These are phyloP conservation scores for Muscicapa striata DNA, from an alignment of 2,797 vertebrate species.

Conservation along the genomic window DNA sequence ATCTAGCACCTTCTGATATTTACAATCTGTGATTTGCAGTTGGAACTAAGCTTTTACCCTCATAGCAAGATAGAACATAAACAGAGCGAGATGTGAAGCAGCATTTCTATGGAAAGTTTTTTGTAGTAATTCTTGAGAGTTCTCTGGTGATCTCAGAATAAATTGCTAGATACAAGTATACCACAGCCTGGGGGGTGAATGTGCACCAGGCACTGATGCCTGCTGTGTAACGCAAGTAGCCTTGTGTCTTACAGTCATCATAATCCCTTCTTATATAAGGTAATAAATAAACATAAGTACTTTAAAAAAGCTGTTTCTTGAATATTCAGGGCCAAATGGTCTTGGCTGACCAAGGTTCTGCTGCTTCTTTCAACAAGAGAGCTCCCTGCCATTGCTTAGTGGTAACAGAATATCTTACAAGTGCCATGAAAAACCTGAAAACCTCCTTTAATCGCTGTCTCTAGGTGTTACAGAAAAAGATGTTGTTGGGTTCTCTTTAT, in stretches of 20 bases:
- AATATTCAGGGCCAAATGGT: not conserved
- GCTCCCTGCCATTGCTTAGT: not conserved
- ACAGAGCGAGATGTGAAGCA: not conserved
- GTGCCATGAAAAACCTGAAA: not conserved
- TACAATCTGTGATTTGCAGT: not conserved
- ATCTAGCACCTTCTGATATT: not conserved
- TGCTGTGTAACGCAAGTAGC: not conserved
- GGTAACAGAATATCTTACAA: not conserved
- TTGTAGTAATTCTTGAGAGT: not conserved
- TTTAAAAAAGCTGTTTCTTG: not conserved
- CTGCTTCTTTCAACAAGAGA: not conserved
- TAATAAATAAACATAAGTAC: not conserved
- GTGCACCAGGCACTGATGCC: not conserved
- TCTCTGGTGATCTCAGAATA: not conserved
- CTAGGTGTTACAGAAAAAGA: not conserved
- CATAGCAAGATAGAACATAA: not conserved
- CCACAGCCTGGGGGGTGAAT: not conserved
- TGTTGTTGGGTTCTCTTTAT: not conserved
- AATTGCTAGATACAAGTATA: not conserved
- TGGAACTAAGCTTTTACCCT: not conserved
- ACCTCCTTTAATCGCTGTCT: not conserved
- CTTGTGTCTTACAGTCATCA: not conserved
- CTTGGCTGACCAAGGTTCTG: not conserved
- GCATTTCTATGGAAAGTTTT: not conserved
- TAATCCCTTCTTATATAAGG: not conserved